These are phyloP conservation scores for Camponotus fellah DNA, from an alignment of 2,888 invertebrate species.

Conservation along the genomic window DNA sequence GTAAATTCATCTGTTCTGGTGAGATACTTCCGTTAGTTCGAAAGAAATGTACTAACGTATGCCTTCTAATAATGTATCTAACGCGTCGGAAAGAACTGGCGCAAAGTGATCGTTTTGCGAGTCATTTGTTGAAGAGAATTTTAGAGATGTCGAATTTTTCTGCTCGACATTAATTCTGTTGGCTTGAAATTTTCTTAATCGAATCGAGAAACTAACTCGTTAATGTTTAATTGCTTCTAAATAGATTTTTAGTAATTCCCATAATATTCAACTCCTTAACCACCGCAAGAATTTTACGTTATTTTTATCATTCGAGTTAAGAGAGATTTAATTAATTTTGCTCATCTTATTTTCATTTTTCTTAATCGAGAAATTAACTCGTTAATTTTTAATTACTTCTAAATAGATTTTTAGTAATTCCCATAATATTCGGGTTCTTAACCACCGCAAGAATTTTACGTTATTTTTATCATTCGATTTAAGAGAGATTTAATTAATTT, in stretches of 20 bases:
- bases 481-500: no score
- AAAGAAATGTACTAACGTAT: slow-evolving; percentile 61
- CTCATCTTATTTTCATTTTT: no score
- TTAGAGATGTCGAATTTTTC: not conserved
- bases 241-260: not conserved
- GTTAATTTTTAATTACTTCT: no score
- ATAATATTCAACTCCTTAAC: not conserved
- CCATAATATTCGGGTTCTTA: no score
- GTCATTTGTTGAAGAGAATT: not conserved
- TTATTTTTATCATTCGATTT: not conserved
- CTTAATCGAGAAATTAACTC: not conserved
- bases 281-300: not conserved
- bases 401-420: no score
- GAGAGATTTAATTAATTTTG: not conserved
- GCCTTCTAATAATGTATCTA: slow-evolving; percentile 38
- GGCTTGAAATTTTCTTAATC: not conserved
- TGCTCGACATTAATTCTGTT: not conserved
- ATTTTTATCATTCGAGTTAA: not conserved
- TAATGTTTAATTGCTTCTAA: not conserved
- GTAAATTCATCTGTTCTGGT: slow-evolving; percentile 46
- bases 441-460: not conserved
- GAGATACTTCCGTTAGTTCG: slow-evolving; percentile 71
- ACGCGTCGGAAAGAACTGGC: slow-evolving; percentile 57
- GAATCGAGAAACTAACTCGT: not conserved
- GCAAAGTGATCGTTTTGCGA: slow-evolving; percentile 1